Evolutionary conservation across 53 echinoderm and acorn worm species (phyloP).

Genomic region (Arbacia lixula): DNA sequence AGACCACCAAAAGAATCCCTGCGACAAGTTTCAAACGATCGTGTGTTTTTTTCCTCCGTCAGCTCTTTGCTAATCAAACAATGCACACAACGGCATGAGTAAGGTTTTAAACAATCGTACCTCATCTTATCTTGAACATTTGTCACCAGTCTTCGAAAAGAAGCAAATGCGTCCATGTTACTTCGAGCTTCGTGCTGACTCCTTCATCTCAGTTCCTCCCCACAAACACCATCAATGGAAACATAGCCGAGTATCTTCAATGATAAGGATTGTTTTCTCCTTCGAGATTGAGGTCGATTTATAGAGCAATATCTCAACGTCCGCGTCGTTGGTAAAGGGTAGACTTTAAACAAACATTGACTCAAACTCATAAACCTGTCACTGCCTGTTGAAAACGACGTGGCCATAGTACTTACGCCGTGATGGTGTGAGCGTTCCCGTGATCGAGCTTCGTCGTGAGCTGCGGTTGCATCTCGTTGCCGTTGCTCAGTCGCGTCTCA

Average conservation of each 20-base stretch:
- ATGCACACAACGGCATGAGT: constrained; percentile 20
- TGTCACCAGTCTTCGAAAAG: neutral
- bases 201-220: too few relatives aligned
- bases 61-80: constrained; percentile 13
- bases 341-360: neutral
- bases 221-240: constrained; percentile 7
- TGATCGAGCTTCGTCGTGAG: neutral
- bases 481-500: constrained; percentile 44
- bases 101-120: constrained; percentile 11
- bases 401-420: neutral
- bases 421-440: neutral
- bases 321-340: neutral
- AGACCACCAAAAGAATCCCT: neutral
- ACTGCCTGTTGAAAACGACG: neutral
- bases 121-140: neutral
- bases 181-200: too few relatives aligned
- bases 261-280: neutral
- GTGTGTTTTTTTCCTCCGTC: neutral
- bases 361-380: neutral
- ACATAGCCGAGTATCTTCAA: too few relatives aligned
- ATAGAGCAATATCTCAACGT: constrained; percentile 6
- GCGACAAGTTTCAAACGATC: neutral
- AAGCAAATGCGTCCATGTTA: neutral
- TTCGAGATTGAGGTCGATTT: constrained; percentile 21
- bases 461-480: constrained; percentile 14